These are phyloP conservation scores for Pipistrellus kuhlii DNA, from an alignment of 2,797 vertebrate species.

Conservation along the genomic window DNA sequence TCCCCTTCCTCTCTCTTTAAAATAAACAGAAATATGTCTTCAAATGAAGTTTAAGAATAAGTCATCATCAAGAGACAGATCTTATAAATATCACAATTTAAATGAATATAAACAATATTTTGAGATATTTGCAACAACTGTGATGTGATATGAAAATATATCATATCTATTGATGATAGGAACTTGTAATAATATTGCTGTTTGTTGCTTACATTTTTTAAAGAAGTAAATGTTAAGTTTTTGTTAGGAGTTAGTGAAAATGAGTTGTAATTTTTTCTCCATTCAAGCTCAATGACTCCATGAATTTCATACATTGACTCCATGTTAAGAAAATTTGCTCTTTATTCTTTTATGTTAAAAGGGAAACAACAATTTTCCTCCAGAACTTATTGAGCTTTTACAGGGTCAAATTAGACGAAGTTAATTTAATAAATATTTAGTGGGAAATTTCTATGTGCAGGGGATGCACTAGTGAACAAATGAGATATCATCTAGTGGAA, in stretches of 20 bases:
- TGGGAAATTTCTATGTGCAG: not conserved
- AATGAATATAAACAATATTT: not conserved
- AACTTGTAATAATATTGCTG: not conserved
- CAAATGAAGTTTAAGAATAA: not conserved
- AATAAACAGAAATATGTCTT: not conserved
- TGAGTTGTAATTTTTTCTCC: not conserved
- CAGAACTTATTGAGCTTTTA: not conserved
- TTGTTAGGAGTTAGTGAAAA: not conserved
- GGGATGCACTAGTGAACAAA: not conserved
- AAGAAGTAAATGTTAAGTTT: not conserved
- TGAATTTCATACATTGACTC: not conserved
- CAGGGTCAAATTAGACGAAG: not conserved
- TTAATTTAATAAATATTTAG: not conserved
- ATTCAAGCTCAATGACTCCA: not conserved
- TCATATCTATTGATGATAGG: not conserved
- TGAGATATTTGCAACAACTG: not conserved
- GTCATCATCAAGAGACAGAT: not conserved
- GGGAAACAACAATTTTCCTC: not conserved
- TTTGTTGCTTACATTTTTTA: not conserved
- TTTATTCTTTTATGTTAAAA: not conserved
- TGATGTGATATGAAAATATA: slow-evolving; percentile 17
- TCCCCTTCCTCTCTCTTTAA: not conserved
- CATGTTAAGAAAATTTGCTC: not conserved
- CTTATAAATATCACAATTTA: slow-evolving; percentile 1
- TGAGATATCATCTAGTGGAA: not conserved